Base-by-base conservation (phyloP, 2,888 invertebrate genomes). In the Thereva unica region DNA sequence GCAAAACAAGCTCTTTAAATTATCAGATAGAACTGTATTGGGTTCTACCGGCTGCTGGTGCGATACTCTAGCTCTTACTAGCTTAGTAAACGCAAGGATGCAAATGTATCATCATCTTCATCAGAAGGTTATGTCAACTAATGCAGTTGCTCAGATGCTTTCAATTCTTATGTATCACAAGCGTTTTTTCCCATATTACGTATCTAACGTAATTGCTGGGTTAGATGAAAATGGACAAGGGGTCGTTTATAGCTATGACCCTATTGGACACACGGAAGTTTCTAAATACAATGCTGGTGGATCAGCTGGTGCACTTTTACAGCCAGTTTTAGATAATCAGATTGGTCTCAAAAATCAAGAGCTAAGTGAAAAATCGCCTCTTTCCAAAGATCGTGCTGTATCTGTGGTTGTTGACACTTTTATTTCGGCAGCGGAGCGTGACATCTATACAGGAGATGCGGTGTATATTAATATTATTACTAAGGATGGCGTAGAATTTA, bases 1-100 rank as follows among this genome's bases (percentile, higher is more conserved):
- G 66, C 93, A 94, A 77, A 89, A 91, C 71, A 97, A 97, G 80
- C 82, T 96, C 7, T 95, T 95, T 76, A 83, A 86, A 71, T 80
- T 97, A 73, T 92, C 95, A 0, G 83, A 88, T 1, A 87, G 86
- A 56, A 95, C 96, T 1, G 90, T 98, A 44, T 83, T 99, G n/a
- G 97, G 94, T 0, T 93, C 94, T 66, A 89, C 94, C 34, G 98
- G 98, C 23, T 99, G 98, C 81, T 97, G 98, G 93, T 97, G 97
- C 76, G 99, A 99, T 82, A 93, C 94, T 4, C 83, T 97, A 12
- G 94, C 97, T 1, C 83, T 99, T 55, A 94, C 94, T 7, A 87
- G 93, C 71, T 83, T 94, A 70, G 80, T 97, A 40, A 85, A 88
- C 71, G 92, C 95, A 64, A 87, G 95, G 67, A 89, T 97, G 87